These are phyloP conservation scores for Castor canadensis DNA, from an alignment of 2,113 vertebrate species.

Conservation along the genomic window DNA sequence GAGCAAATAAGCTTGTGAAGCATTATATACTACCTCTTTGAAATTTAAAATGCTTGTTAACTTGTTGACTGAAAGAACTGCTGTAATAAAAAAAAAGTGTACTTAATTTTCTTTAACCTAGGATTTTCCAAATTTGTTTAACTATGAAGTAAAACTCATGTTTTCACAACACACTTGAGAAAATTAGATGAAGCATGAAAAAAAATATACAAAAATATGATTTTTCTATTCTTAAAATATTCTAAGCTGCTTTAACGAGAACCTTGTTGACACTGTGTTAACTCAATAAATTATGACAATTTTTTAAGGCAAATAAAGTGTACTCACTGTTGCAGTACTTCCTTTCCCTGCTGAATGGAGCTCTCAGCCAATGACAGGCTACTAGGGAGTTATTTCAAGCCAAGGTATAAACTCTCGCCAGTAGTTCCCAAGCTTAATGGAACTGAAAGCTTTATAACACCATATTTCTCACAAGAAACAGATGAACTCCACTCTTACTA, in stretches of 20 bases:
- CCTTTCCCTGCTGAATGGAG: constrained; percentile 59
- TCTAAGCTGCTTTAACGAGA: neutral
- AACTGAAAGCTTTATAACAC: constrained; percentile 22
- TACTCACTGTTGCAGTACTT: constrained; percentile 67
- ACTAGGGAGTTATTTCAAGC: constrained; percentile 61
- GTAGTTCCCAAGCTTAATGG: constrained; percentile 56
- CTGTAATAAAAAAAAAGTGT: neutral
- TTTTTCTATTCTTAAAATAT: neutral
- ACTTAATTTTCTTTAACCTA: neutral
- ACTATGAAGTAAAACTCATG: neutral
- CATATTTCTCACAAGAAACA: neutral
- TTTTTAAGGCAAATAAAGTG: constrained; percentile 45
- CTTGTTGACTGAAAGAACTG: neutral
- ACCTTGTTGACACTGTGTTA: neutral
- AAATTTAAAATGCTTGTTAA: constrained; percentile 36
- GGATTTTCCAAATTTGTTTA: constrained; percentile 42
- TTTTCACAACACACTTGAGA: neutral
- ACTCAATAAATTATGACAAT: neutral
- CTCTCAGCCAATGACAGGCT: constrained; percentile 49
- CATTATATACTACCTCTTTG: neutral
- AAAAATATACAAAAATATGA: neutral
- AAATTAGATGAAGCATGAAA: neutral
- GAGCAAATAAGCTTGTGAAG: neutral
- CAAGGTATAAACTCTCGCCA: constrained; percentile 49
- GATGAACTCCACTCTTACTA: constrained; percentile 17